Evolutionary conservation across 2,113 vertebrate genomes (phyloP), one percentile per base, ranked within the genome.

Genomic region (Aegithalos caudatus): DNA sequence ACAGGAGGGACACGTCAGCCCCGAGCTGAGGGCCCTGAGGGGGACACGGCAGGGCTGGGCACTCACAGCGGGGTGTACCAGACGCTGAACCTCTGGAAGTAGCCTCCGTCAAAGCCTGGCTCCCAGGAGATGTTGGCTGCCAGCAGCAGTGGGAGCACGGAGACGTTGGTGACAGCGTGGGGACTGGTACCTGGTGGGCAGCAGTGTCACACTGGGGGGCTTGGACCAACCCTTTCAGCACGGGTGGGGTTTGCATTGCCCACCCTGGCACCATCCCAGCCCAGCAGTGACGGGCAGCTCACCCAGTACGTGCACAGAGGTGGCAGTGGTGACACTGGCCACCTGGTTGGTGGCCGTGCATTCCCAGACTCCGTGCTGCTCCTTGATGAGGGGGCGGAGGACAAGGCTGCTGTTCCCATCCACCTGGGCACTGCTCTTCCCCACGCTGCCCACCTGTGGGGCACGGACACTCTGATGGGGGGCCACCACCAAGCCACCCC

Each of bases 91-190:
- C 98, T 98, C 97, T 99, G 99, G 64, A 98, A 98, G 84, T 99
- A 99, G 65, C 99, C 99, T 23, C 99, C 99, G 15, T 99, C 99
- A 79, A 99, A 99, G 7, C 99, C 99, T 0, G 99, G 98, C 65
- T 98, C 98, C 99, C 99, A 99, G 93, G 99, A 99, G 74, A 99
- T 96, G 40, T 99, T 99, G 81, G 98, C 98, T 27, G 98, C 98
- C 92, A 98, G 98, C 77, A 98, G 97, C 61, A 99, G 98, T 0
- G 99, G 96, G 50, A 95, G 97, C 86, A 99, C 98, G 0, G 97
- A 98, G 66, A 99, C 98, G 0, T 98, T 98, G 86, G 97, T 98
- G 71, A 98, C 99, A 12, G 94, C 97, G 2, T 99, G 99, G 66
- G 99, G 99, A 53, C 99, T 99, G 93, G 99, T 99, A 40, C 99